Evolutionary conservation across 92 coral and sea anemone genomes (phyloP).

Genomic region (Zoanthus gigantus): DNA sequence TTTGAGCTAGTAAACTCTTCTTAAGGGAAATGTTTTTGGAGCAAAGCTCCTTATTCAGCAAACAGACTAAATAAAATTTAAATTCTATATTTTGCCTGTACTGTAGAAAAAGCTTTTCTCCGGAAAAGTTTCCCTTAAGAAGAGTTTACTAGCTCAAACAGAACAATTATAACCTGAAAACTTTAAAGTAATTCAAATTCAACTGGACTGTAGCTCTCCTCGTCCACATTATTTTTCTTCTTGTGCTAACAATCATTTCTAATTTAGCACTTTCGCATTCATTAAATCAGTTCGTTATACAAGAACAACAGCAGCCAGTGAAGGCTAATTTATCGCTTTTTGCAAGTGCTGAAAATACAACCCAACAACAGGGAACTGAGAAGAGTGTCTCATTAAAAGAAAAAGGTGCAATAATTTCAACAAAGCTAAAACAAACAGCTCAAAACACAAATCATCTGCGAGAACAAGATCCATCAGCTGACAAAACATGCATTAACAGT

Average conservation of each 20-base stretch:
- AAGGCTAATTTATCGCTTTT: not conserved
- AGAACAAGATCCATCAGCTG: not conserved
- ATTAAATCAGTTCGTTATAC: not conserved
- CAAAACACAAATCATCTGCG: not conserved
- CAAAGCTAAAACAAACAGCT: not conserved
- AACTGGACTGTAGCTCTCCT: not conserved
- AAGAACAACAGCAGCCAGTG: not conserved
- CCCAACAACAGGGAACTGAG: not conserved
- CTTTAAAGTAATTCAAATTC: not conserved
- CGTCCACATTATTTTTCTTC: not conserved
- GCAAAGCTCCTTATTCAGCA: no score
- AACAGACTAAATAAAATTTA: no score
- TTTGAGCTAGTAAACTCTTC: no score
- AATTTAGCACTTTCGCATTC: not conserved
- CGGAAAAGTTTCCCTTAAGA: no score
- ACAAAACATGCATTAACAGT: not conserved
- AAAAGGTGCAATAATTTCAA: not conserved
- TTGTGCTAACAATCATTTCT: no score
- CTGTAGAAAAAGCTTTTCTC: no score
- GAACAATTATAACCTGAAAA: no score
- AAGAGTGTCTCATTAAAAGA: not conserved
- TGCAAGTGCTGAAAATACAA: not conserved
- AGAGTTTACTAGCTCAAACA: no score
- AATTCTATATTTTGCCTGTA: no score
- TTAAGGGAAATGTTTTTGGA: no score